Conservation (phyloP, 2,888 invertebrate species). For the Syritta pipiens region DNA sequence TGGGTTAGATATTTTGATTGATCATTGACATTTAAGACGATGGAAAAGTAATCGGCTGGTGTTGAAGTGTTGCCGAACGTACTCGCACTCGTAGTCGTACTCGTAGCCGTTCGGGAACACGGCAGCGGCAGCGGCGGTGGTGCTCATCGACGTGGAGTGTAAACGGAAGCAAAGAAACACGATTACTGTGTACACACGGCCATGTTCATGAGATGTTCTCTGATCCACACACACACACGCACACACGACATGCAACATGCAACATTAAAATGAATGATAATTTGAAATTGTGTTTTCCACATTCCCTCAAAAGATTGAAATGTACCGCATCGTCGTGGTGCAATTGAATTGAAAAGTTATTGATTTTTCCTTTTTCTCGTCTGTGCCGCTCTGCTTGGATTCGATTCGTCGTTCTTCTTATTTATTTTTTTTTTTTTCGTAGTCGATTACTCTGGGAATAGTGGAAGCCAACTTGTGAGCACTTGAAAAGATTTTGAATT, state of each 20-base stretch:
- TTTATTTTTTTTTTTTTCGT: conserved; percentile 1
- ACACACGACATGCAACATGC: conserved; percentile 56
- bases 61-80: conserved; percentile 61
- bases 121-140: neutral
- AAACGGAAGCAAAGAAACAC: conserved; percentile 60
- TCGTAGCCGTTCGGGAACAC: neutral
- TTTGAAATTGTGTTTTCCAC: conserved; percentile 42
- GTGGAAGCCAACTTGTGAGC: conserved; percentile 38
- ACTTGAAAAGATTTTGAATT: conserved; percentile 39
- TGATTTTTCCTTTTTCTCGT: conserved; percentile 30
- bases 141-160: neutral
- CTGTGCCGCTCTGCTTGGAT: too few relatives aligned
- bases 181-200: conserved; percentile 55
- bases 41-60: conserved; percentile 62
- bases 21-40: conserved; percentile 77
- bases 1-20: conserved; percentile 74
- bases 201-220: conserved; percentile 59
- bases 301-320: conserved; percentile 35
- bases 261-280: conserved; percentile 60
- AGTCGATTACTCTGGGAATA: conserved; percentile 38
- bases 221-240: conserved; percentile 31
- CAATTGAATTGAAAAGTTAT: conserved; percentile 48
- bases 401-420: neutral
- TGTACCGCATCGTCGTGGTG: conserved; percentile 47
- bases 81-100: conserved; percentile 34